Evolutionary conservation across 2,888 invertebrate species (phyloP).

Genomic region (Seladonia tumulorum): DNA sequence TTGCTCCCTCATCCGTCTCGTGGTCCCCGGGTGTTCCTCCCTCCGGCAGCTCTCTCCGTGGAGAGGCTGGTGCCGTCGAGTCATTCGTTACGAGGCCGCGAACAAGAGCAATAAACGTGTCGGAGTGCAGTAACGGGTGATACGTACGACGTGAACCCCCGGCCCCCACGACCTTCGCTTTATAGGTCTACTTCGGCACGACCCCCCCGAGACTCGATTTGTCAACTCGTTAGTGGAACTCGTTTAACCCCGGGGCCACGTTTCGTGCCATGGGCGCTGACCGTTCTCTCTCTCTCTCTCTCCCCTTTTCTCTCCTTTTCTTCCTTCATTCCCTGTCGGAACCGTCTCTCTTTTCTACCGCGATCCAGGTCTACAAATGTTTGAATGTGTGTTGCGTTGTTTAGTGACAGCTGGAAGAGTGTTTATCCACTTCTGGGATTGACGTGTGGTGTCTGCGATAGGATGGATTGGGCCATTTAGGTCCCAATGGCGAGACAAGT

Average conservation of each 20-base stretch:
- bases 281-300: slow-evolving; percentile 37
- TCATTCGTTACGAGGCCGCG: slow-evolving; percentile 82
- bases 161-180: slow-evolving; percentile 80
- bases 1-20: slow-evolving; percentile 50
- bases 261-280: slow-evolving; percentile 69
- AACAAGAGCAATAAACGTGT: slow-evolving; percentile 83
- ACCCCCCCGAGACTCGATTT: slow-evolving; percentile 84
- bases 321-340: not conserved
- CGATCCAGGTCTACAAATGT: slow-evolving; percentile 7
- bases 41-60: slow-evolving; percentile 35
- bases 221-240: slow-evolving; percentile 84
- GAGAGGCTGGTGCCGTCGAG: slow-evolving; percentile 70
- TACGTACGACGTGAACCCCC: slow-evolving; percentile 75
- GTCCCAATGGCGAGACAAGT: not conserved
- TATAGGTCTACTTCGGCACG: slow-evolving; percentile 83
- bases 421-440: not conserved
- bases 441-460: not conserved
- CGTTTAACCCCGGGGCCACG: slow-evolving; percentile 80
- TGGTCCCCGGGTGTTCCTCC: slow-evolving; percentile 52
- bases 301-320: not conserved
- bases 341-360: not conserved
- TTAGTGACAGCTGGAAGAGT: not conserved
- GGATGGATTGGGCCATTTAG: not conserved
- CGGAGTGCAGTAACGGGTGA: slow-evolving; percentile 79
- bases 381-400: slow-evolving; percentile 1